phyloP scores from a whole-genome alignment of 2,797 vertebrate genomes.

The Menidia menidia region DNA sequence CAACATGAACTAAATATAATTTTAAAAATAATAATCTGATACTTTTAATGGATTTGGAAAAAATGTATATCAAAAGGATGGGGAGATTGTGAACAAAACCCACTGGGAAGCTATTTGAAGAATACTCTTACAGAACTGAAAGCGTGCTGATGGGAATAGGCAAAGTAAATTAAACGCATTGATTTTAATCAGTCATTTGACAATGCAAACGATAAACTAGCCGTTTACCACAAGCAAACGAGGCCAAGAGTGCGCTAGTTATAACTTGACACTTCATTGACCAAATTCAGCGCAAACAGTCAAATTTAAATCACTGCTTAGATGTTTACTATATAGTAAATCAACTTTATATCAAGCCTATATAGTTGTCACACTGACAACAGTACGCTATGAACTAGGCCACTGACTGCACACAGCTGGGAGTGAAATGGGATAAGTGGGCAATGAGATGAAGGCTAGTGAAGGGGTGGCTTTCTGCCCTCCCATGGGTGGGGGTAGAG shows the following conservation, averaged over 20 bases:
- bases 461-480: conserved; percentile 81
- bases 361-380: conserved; percentile 42
- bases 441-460: conserved; percentile 63
- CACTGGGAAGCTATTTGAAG: conserved; percentile 32
- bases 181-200: conserved; percentile 40
- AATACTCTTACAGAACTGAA: conserved; percentile 27
- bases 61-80: conserved; percentile 34
- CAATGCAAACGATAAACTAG: conserved; percentile 10
- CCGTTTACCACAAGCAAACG: conserved; percentile 19
- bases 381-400: conserved; percentile 28
- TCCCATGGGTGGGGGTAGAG: conserved; percentile 69
- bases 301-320: too few species aligned
- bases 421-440: conserved; percentile 69
- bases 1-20: background rate
- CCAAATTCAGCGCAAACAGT: background rate
- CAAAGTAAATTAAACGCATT: conserved; percentile 35
- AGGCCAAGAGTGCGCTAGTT: background rate
- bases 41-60: conserved; percentile 4
- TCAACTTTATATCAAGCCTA: background rate
- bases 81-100: conserved; percentile 4
- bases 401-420: conserved; percentile 66
- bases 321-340: conserved; percentile 29
- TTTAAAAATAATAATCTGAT: background rate
- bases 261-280: background rate
- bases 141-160: conserved; percentile 40